Evolutionary conservation across 2,797 vertebrate genomes (phyloP).

Genomic region (Liasis olivaceus): DNA sequence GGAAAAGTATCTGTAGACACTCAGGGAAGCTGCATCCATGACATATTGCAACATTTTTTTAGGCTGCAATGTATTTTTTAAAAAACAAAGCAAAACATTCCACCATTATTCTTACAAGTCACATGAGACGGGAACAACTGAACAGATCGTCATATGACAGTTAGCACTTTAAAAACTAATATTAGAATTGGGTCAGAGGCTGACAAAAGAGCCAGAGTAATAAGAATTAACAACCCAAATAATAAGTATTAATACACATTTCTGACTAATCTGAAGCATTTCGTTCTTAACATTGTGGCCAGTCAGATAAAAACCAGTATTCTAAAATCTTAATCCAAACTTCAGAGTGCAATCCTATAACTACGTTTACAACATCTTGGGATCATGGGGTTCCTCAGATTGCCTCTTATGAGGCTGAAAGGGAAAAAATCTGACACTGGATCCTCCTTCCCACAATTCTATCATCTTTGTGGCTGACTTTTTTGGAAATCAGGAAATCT

Average conservation of each 20-base stretch:
- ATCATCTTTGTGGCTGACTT: not conserved
- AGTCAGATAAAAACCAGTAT: not conserved
- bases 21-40: not conserved
- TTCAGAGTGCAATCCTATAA: not conserved
- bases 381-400: not conserved
- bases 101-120: not conserved
- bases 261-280: not conserved
- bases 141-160: not conserved
- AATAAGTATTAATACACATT: not conserved
- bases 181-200: not conserved
- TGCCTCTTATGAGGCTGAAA: not conserved
- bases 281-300: not conserved
- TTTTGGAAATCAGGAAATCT: not conserved
- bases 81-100: not conserved
- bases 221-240: not conserved
- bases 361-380: not conserved
- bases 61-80: not conserved
- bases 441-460: not conserved
- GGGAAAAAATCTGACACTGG: not conserved
- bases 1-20: not conserved
- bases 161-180: not conserved
- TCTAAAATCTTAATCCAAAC: not conserved
- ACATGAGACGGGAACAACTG: not conserved
- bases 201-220: not conserved
- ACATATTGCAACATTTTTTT: not conserved